Conservation (phyloP, 2,797 vertebrate genomes). For the Semotilus atromaculatus region DNA sequence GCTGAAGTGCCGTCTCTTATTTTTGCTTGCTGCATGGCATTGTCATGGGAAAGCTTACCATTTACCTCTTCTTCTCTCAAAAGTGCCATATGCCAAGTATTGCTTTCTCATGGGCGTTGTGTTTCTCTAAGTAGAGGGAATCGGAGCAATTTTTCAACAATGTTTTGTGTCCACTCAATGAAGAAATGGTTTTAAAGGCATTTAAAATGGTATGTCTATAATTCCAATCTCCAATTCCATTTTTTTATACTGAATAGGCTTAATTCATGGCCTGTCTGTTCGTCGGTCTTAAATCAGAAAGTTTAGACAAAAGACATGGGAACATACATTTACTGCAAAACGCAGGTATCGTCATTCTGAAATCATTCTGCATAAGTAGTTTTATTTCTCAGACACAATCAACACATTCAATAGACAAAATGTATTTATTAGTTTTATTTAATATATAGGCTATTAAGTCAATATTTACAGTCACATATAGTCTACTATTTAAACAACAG, state of each 20-base stretch:
- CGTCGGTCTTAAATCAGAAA: not conserved
- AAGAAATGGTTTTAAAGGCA: not conserved
- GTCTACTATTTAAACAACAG: constrained; percentile 4
- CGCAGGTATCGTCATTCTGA: not conserved
- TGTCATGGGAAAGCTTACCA: constrained; percentile 37
- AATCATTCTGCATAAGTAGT: not conserved
- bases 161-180: not conserved
- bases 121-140: constrained; percentile 1
- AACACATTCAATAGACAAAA: not conserved
- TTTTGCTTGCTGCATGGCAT: constrained; percentile 6
- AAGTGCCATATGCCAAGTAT: not conserved
- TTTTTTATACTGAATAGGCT: not conserved
- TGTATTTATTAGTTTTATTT: constrained; percentile 8
- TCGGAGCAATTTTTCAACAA: not conserved
- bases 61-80: not conserved
- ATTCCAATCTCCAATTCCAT: not conserved
- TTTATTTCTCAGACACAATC: not conserved
- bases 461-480: constrained; percentile 1
- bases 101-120: not conserved
- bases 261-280: not conserved
- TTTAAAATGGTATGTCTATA: not conserved
- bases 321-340: not conserved
- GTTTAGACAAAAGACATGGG: not conserved
- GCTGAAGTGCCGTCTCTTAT: not conserved
- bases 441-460: not conserved